These are phyloP conservation scores for Diorhabda elongata DNA, from an alignment of 1,140 invertebrate species.

Conservation along the genomic window DNA sequence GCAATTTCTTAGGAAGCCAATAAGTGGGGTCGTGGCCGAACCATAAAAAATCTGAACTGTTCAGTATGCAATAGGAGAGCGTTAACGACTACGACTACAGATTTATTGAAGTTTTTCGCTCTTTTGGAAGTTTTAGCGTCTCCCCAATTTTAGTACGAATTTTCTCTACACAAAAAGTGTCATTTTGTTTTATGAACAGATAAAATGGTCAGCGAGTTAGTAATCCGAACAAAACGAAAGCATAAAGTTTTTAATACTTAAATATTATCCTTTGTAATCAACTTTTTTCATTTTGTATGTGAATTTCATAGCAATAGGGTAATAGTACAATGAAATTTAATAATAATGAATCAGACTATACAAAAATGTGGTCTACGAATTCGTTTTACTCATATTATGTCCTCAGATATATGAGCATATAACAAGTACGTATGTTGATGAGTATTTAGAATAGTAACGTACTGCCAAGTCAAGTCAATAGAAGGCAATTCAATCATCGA, in stretches of 20 bases:
- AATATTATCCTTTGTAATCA: background rate
- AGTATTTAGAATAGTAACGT: too few relatives aligned
- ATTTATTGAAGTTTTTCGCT: slow-evolving; percentile 1
- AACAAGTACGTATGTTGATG: too few relatives aligned
- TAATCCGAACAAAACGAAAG: background rate
- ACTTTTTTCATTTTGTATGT: too few relatives aligned
- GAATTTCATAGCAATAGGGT: too few relatives aligned
- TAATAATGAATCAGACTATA: too few relatives aligned
- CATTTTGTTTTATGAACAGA: background rate
- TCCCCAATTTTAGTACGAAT: background rate
- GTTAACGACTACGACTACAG: background rate
- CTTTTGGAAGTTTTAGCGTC: background rate
- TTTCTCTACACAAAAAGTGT: background rate
- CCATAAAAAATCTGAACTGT: slow-evolving; percentile 1
- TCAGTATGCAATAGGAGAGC: background rate
- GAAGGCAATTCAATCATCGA: too few relatives aligned
- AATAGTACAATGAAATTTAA: too few relatives aligned
- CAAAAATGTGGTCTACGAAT: too few relatives aligned
- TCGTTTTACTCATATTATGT: too few relatives aligned
- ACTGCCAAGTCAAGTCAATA: too few relatives aligned
- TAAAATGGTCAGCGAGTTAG: background rate
- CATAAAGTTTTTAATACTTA: background rate
- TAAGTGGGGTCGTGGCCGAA: background rate
- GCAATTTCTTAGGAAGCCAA: background rate
- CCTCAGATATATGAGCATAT: too few relatives aligned